phyloP scores from a whole-genome alignment of 2,113 vertebrate genomes.

The Amblyopsis rosae region DNA sequence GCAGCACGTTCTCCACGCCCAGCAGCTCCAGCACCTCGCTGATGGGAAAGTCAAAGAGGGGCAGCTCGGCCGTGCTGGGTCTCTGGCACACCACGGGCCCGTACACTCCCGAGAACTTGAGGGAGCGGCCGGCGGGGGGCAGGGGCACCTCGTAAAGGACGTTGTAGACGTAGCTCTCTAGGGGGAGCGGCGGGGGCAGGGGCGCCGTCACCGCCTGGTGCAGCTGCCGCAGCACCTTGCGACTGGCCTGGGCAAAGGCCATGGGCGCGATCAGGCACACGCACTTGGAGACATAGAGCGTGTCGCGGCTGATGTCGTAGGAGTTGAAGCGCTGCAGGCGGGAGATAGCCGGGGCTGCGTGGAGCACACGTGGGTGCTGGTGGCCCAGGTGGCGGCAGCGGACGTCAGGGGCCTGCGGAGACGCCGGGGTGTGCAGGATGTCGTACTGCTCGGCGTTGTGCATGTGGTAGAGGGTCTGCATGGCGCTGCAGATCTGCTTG shows the following conservation, averaged over 20 bases:
- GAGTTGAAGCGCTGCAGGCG: constrained; percentile 97
- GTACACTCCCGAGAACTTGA: constrained; percentile 96
- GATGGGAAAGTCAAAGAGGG: constrained; percentile 93
- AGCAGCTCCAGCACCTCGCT: constrained; percentile 91
- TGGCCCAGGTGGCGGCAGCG: constrained; percentile 47
- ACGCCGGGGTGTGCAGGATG: constrained; percentile 81
- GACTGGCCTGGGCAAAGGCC: constrained; percentile 95
- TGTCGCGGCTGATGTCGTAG: constrained; percentile 96
- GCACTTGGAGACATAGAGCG: constrained; percentile 96
- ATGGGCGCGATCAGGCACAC: constrained; percentile 96
- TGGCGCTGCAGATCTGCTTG: constrained; percentile 98
- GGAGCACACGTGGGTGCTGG: constrained; percentile 75
- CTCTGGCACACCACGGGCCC: constrained; percentile 94
- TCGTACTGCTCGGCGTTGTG: constrained; percentile 96
- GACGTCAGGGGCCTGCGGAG: constrained; percentile 63
- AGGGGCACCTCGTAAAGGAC: constrained; percentile 96
- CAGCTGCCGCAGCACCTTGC: constrained; percentile 90
- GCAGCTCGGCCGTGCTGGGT: constrained; percentile 91
- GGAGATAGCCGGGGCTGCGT: constrained; percentile 83
- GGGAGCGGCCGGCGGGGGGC: constrained; percentile 90
- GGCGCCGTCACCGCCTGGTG: constrained; percentile 91
- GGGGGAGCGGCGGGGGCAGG: constrained; percentile 91
- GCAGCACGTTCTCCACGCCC: constrained; percentile 94
- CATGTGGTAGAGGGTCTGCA: constrained; percentile 99
- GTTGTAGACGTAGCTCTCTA: constrained; percentile 98